Percentiles rank a stretch among this genome's conserved stretches.
phyloP scores from a whole-genome alignment of 2,113 vertebrate genomes.

The Apodemus speciosus region DNA sequence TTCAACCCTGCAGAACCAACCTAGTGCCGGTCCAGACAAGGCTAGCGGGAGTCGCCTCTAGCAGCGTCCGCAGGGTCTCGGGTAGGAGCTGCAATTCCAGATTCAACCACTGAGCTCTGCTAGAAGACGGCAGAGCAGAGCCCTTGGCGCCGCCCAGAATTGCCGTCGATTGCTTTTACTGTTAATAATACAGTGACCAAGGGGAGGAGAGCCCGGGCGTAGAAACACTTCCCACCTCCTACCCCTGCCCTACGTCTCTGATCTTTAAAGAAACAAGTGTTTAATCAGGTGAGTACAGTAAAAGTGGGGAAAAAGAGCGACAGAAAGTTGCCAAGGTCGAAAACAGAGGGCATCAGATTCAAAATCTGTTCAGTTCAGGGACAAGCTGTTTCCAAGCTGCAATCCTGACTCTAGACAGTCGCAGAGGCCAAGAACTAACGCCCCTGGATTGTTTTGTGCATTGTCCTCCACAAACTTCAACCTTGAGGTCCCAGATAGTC shows the following conservation, averaged over 20 bases:
- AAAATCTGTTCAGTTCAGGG: not conserved
- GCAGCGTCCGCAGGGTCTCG: not conserved
- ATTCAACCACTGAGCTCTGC: not conserved
- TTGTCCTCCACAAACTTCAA: not conserved
- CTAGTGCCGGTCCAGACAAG: not conserved
- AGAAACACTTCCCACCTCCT: slow-evolving; percentile 2
- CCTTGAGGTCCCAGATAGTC: not conserved
- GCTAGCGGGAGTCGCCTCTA: not conserved
- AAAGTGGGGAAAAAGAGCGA: not conserved
- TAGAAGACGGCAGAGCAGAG: not conserved
- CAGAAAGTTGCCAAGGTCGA: not conserved
- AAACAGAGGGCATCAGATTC: not conserved
- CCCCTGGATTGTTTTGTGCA: not conserved
- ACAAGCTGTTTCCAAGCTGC: not conserved
- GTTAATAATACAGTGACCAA: slow-evolving; percentile 1
- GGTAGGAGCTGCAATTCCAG: not conserved
- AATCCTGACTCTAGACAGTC: not conserved
- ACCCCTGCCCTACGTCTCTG: slow-evolving; percentile 23
- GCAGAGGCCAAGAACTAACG: not conserved
- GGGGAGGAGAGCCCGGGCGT: not conserved
- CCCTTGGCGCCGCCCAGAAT: not conserved
- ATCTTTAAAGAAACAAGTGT: slow-evolving; percentile 70
- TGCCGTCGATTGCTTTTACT: not conserved
- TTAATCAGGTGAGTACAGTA: slow-evolving; percentile 8
- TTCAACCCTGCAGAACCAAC: slow-evolving; percentile 21